phyloP scores from a whole-genome alignment of 2,888 invertebrate species.

The Scotopteryx bipunctaria region DNA sequence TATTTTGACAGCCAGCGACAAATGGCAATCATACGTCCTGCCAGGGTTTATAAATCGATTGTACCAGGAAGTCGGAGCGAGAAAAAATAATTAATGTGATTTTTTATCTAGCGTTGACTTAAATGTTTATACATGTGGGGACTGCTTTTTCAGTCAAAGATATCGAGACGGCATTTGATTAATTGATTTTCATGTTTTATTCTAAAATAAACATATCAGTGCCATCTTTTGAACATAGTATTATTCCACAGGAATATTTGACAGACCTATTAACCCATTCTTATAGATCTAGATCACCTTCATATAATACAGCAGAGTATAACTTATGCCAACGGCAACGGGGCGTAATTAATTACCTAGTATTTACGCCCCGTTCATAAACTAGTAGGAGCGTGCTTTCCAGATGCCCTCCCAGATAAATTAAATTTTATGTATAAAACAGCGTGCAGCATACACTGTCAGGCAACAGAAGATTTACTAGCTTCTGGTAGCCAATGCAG shows the following conservation, averaged over 20 bases:
- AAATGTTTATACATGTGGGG: constrained; percentile 57
- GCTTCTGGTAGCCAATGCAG: constrained; percentile 54
- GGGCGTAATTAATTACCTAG: no score
- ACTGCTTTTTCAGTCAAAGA: constrained; percentile 41
- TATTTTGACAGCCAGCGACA: constrained; percentile 80
- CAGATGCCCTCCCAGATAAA: constrained; percentile 18
- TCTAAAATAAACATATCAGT: not conserved
- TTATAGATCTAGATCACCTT: no score
- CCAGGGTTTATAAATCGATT: constrained; percentile 57
- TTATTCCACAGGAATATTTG: not conserved
- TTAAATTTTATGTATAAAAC: constrained; percentile 29
- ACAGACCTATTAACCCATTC: not conserved
- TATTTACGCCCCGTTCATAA: not conserved
- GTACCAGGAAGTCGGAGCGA: constrained; percentile 56
- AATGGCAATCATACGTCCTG: constrained; percentile 64
- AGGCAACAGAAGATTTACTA: constrained; percentile 49
- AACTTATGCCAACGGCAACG: no score
- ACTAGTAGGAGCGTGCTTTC: not conserved
- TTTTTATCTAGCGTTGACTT: constrained; percentile 50
- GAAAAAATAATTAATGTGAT: constrained; percentile 52
- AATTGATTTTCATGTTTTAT: constrained; percentile 22
- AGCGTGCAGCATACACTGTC: constrained; percentile 37
- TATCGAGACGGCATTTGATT: constrained; percentile 45
- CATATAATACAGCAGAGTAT: no score
- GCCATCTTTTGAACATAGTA: no score